Evolutionary conservation across 2,113 vertebrate genomes (phyloP).

Genomic region (Delphinus delphis): DNA sequence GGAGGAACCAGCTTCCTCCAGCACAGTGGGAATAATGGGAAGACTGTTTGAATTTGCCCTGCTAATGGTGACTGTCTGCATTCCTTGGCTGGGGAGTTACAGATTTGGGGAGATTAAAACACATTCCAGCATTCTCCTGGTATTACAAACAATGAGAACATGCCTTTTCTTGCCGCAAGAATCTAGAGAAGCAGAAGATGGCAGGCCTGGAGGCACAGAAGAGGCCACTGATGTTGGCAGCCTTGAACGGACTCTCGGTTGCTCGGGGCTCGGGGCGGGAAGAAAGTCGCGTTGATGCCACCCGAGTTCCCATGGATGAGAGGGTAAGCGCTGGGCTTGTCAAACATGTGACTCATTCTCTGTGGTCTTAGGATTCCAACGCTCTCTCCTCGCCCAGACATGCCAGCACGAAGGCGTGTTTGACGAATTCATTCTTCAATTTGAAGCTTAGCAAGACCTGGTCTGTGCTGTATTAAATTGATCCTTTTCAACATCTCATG

Average conservation of each 20-base stretch:
- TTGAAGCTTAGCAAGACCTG: neutral
- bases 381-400: neutral
- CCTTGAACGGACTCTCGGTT: slow-evolving; percentile 93
- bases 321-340: slow-evolving; percentile 86
- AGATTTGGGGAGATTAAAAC: slow-evolving; percentile 88
- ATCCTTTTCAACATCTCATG: neutral
- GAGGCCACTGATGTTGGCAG: slow-evolving; percentile 96
- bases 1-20: slow-evolving; percentile 75
- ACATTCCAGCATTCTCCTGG: slow-evolving; percentile 86
- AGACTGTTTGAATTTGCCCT: slow-evolving; percentile 81
- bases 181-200: slow-evolving; percentile 98
- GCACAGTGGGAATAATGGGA: slow-evolving; percentile 74
- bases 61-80: slow-evolving; percentile 81
- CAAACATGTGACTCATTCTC: neutral
- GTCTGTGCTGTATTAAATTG: neutral
- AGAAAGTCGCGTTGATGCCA: slow-evolving; percentile 83
- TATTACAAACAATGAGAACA: slow-evolving; percentile 86
- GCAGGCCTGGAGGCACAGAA: slow-evolving; percentile 95
- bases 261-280: slow-evolving; percentile 91
- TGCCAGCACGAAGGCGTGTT: neutral
- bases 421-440: neutral
- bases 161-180: slow-evolving; percentile 94
- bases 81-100: slow-evolving; percentile 85
- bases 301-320: slow-evolving; percentile 91
- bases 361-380: neutral